Percentiles rank a stretch among this genome's conserved stretches.
Conservation (phyloP, 1,140 invertebrate genomes). For the Listronotus oregonensis region DNA sequence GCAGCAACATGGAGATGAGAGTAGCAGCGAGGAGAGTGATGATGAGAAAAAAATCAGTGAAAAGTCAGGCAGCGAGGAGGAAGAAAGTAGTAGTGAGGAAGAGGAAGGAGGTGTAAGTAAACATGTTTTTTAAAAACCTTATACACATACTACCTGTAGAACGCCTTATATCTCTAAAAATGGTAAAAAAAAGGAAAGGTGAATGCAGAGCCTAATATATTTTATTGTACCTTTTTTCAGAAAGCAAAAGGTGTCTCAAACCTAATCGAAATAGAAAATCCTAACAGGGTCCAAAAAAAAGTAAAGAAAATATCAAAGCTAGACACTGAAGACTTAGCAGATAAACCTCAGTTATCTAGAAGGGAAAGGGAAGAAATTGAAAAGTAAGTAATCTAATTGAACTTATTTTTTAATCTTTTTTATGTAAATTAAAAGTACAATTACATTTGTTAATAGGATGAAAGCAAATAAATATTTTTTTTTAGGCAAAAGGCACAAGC, state of each 20-base stretch:
- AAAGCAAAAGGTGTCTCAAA: slow-evolving; percentile 43
- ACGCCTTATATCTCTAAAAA: too few relatives aligned
- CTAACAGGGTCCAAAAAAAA: slow-evolving; percentile 89
- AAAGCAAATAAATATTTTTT: too few relatives aligned
- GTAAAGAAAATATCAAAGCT: slow-evolving; percentile 81
- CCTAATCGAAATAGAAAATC: slow-evolving; percentile 55
- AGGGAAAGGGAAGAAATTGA: slow-evolving; percentile 90
- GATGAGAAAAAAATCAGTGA: slow-evolving; percentile 58
- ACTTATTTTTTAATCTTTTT: background rate
- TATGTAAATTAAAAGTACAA: too few relatives aligned
- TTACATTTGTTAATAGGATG: too few relatives aligned
- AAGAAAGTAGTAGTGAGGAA: slow-evolving; percentile 44
- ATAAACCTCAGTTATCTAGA: slow-evolving; percentile 78
- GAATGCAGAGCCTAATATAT: slow-evolving; percentile 5
- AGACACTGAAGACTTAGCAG: slow-evolving; percentile 61
- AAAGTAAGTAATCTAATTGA: slow-evolving; percentile 60
- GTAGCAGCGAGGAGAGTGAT: slow-evolving; percentile 46
- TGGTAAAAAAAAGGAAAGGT: slow-evolving; percentile 32
- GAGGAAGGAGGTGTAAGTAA: slow-evolving; percentile 35
- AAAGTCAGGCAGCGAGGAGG: slow-evolving; percentile 38
- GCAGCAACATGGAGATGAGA: slow-evolving; percentile 57
- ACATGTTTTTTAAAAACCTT: slow-evolving; percentile 10
- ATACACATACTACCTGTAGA: too few relatives aligned
- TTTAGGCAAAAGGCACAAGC: slow-evolving; percentile 75
- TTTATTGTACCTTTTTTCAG: slow-evolving; percentile 15